Base-by-base conservation (phyloP, 2,888 invertebrate species). In the Alitta virens region DNA sequence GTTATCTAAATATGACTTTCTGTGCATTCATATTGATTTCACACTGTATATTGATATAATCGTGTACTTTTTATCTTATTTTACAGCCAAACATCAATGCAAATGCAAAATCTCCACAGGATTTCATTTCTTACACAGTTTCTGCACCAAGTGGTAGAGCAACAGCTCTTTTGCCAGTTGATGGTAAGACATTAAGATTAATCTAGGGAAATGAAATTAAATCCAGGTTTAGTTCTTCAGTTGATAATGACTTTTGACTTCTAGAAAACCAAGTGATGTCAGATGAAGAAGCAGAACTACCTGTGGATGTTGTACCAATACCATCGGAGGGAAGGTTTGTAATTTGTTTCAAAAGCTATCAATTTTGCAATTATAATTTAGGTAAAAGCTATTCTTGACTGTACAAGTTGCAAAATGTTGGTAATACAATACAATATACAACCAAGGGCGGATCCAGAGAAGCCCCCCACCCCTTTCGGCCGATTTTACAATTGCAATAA, bases 71-170 rank as follows among this genome's bases (percentile, higher is more conserved):
- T n/a, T 56, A 3, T 43, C 55, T 63, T 26, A 18, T 68, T 42
- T 66, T 77, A 76, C 78, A 77, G 25, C 73, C 75, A 33, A 33
- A 33, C 33, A 33, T 33, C n/a, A 77, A 76, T 56, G 67, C 68
- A 23, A 66, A 64, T 27, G 18, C 51, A n/a, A 24, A 59, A 0
- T 43, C 59, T 2, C 24, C 55, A 2, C 57, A 58, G 0, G 78
- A 77, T 64, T 76, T 73, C 64, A 74, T 77, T 14, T 76, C 77
- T 1, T 76, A 77, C 65, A 78, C 78, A 14, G 75, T 78, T 40
- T 78, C 79, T 1, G 78, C 77, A 1, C 78, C 74, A 2, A 77
- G 77, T 72, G 77, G 77, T 14, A 65, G 78, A 23, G 75, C 73
- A 25, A 77, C 78, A 12, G 73, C 72, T 3, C 65, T 74, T 53